phyloP scores from a whole-genome alignment of 1,140 invertebrate genomes.

The Adoxophyes honmai region DNA sequence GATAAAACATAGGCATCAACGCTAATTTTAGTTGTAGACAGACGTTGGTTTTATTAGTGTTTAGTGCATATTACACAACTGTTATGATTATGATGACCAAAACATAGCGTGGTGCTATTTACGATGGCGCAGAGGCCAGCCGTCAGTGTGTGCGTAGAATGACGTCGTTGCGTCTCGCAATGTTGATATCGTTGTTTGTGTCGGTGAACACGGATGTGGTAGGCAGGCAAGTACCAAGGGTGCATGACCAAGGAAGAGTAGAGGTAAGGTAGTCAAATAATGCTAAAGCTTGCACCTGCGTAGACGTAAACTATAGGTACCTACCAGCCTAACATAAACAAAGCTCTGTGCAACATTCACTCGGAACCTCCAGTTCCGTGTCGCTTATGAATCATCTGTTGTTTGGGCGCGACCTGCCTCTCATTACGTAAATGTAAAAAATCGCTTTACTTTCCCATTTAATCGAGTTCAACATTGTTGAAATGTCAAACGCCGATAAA shows the following conservation, averaged over 20 bases:
- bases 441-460: too few species aligned
- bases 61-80: conserved; percentile 20
- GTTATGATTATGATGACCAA: conserved; percentile 32
- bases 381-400: not conserved
- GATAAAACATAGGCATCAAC: not conserved
- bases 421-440: too few species aligned
- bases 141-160: conserved; percentile 37
- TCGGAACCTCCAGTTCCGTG: not conserved
- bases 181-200: conserved; percentile 33
- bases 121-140: conserved; percentile 51
- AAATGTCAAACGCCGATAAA: too few species aligned
- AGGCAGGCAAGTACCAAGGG: conserved; percentile 1
- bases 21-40: conserved; percentile 7
- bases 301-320: not conserved
- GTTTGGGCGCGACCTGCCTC: not conserved
- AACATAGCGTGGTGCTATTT: conserved; percentile 61
- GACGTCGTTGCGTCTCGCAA: too few species aligned
- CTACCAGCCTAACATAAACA: not conserved
- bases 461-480: too few species aligned
- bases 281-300: too few species aligned
- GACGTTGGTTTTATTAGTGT: conserved; percentile 9
- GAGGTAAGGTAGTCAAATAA: too few species aligned
- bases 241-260: not conserved
- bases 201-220: conserved; percentile 50
- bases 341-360: not conserved